phyloP scores from a whole-genome alignment of 2,797 vertebrate genomes.

The Halcyon badia region DNA sequence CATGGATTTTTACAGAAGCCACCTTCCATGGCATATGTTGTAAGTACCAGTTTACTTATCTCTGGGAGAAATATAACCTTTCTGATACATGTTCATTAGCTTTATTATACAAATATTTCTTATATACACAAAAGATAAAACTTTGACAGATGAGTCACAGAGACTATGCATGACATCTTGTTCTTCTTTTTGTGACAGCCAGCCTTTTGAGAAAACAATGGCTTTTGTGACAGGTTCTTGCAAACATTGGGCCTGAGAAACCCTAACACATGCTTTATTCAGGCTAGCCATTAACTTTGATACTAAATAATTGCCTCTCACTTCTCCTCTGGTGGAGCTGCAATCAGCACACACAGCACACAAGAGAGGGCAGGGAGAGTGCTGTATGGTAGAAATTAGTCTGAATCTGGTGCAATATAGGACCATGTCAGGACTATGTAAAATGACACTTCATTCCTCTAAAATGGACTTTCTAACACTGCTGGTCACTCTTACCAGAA shows the following conservation, averaged over 20 bases:
- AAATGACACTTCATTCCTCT: neutral
- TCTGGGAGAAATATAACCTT: neutral
- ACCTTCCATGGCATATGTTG: neutral
- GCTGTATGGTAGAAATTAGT: neutral
- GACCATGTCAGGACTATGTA: neutral
- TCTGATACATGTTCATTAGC: neutral
- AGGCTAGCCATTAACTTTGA: neutral
- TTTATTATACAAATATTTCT: constrained; percentile 26
- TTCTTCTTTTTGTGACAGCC: neutral
- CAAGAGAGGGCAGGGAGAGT: neutral
- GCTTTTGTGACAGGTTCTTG: constrained; percentile 10
- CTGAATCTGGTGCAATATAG: neutral
- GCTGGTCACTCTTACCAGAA: neutral
- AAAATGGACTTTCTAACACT: neutral
- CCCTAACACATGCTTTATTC: constrained; percentile 14
- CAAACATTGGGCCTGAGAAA: neutral
- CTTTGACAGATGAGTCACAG: constrained; percentile 12
- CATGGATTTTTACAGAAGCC: neutral
- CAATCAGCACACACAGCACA: neutral
- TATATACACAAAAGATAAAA: neutral
- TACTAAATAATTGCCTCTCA: neutral
- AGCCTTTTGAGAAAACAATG: neutral
- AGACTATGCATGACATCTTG: neutral
- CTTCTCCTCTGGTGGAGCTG: neutral
- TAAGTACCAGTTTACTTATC: constrained; percentile 8